Conservation (phyloP, 1,140 invertebrate genomes). For the Caenorhabditis tropicalis region DNA sequence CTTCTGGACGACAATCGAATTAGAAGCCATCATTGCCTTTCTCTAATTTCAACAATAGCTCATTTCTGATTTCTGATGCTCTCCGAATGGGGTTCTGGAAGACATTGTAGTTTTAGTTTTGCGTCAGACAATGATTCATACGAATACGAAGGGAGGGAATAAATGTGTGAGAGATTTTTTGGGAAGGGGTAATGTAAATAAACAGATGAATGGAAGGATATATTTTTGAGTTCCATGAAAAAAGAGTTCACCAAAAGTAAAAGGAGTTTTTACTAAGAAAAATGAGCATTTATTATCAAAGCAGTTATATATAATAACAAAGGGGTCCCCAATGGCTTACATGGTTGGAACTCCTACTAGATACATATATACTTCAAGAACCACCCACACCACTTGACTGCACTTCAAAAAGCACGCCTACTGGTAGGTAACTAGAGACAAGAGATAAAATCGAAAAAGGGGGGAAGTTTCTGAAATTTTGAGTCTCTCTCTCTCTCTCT, state of each 20-base stretch:
- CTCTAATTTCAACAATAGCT: not conserved
- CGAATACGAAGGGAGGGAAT: not conserved
- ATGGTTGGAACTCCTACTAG: too few species aligned
- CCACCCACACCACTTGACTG: not conserved
- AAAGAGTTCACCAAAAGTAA: too few species aligned
- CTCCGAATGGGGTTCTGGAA: not conserved
- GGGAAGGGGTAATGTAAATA: not conserved
- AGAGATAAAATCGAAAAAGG: not conserved
- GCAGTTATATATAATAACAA: too few species aligned
- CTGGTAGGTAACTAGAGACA: not conserved
- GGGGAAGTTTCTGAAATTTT: too few species aligned
- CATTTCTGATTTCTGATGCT: not conserved
- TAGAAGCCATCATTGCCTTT: conserved; percentile 1
- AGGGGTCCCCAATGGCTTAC: too few species aligned
- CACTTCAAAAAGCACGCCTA: not conserved
- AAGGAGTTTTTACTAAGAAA: too few species aligned
- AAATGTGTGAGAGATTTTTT: not conserved
- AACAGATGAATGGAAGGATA: not conserved
- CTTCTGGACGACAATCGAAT: conserved; percentile 32
- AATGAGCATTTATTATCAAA: too few species aligned
- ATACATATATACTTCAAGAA: not conserved
- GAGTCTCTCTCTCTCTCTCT: too few species aligned
- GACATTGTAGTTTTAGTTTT: not conserved
- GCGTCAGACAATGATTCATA: not conserved
- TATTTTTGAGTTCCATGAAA: too few species aligned